Percentiles rank a stretch among this genome's conserved stretches.
Evolutionary conservation across 2,797 vertebrate genomes (phyloP).

Genomic region (Acomys russatus): DNA sequence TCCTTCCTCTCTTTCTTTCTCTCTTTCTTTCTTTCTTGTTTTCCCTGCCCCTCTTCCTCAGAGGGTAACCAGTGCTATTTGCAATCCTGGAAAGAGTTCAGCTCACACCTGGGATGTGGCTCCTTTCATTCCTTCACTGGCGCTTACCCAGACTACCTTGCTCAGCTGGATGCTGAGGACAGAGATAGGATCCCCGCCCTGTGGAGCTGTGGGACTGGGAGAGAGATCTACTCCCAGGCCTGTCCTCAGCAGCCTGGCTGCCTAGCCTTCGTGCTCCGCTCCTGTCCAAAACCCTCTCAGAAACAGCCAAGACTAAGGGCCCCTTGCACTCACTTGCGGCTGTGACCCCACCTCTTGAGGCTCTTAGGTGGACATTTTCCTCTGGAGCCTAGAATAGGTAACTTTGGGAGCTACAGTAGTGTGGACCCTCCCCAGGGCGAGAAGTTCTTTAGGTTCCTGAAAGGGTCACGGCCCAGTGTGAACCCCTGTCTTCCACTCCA

Average conservation of each 20-base stretch:
- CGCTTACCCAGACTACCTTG: neutral
- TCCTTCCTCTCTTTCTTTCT: neutral
- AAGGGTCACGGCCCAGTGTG: fast-evolving
- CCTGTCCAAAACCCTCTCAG: neutral
- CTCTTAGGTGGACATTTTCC: neutral
- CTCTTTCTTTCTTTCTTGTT: neutral
- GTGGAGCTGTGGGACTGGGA: neutral
- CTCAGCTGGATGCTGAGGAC: neutral
- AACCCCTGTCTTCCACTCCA: neutral
- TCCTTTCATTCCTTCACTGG: neutral
- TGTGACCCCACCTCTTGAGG: neutral
- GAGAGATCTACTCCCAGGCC: neutral
- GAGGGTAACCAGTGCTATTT: neutral
- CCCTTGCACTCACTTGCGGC: neutral
- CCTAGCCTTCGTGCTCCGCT: fast-evolving
- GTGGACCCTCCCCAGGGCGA: neutral
- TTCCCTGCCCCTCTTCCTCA: neutral
- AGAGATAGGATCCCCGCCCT: neutral
- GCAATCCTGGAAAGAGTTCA: neutral
- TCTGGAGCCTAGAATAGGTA: neutral
- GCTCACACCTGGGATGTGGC: neutral
- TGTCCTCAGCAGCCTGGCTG: neutral
- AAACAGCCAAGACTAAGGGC: neutral
- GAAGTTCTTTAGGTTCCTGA: neutral
- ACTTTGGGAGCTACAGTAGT: neutral